Base-by-base conservation (phyloP, 2,888 invertebrate genomes). In the Mesorhabditis belari region DNA sequence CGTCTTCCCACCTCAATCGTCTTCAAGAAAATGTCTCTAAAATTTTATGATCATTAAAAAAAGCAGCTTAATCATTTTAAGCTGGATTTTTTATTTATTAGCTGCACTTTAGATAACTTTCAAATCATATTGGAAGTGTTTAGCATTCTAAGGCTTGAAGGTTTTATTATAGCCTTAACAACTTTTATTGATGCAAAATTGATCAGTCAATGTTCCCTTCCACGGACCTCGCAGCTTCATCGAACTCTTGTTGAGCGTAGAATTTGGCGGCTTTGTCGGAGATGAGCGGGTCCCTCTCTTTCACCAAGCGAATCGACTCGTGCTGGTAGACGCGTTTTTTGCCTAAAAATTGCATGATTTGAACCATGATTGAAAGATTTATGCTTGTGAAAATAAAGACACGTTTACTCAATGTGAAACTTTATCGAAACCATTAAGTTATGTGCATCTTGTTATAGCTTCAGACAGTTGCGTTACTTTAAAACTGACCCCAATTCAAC, bases 401-500 rank as follows among this genome's bases (percentile, higher is more conserved):
- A n/a, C n/a, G n/a, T n/a, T n/a, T n/a, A n/a, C n/a, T n/a, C n/a
- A n/a, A n/a, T n/a, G n/a, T n/a, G n/a, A n/a, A n/a, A n/a, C n/a
- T n/a, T n/a, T n/a, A n/a, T n/a, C n/a, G n/a, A n/a, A n/a, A n/a
- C n/a, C n/a, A n/a, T n/a, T n/a, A n/a, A n/a, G n/a, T n/a, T n/a
- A n/a, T n/a, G n/a, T n/a, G n/a, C 49, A 59, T 26, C n/a, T 29
- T 24, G 26, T 50, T 55, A 25, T 56, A 29, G 53, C 56, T 49
- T 35, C 44, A 12, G 9, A 25, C 55, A 24, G 24, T 23, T 27
- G 6, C 12, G 49, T 28, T 56, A 19, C 66, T 66, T 58, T n/a
- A 49, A 50, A 65, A 68, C 2, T n/a, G 19, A 27, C 67, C 68
- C 72, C 72, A 72, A 57, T 67, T 69, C 26, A 70, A 57, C 29